A percentile compares a stretch with the other conserved stretches of the same genome.
These are phyloP conservation scores for Tricholauxania praeusta DNA, from an alignment of 2,888 invertebrate species.

Conservation along the genomic window DNA sequence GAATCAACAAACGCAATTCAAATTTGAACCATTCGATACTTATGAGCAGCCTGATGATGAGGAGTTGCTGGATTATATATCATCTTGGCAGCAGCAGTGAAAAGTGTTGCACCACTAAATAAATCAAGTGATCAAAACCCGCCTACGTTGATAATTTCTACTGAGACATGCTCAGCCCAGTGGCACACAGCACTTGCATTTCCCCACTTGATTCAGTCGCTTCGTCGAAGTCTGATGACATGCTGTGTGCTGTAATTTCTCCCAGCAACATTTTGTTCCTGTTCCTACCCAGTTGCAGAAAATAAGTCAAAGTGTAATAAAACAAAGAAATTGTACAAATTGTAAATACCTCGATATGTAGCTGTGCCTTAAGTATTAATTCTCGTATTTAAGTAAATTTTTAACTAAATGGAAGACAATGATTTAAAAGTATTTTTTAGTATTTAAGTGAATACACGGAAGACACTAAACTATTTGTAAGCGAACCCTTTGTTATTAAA, in stretches of 20 bases:
- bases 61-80: constrained; percentile 79
- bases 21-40: constrained; percentile 76
- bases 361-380: constrained; percentile 59
- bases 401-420: constrained; percentile 63
- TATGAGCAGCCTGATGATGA: constrained; percentile 92
- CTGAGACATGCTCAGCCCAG: constrained; percentile 41
- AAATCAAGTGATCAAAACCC: constrained; percentile 35
- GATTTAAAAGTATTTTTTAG: constrained; percentile 58
- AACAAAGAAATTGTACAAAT: constrained; percentile 46
- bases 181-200: constrained; percentile 34
- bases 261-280: constrained; percentile 43
- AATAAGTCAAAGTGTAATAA: constrained; percentile 46
- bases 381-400: constrained; percentile 41
- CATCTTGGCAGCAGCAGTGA: constrained; percentile 66
- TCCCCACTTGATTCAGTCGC: constrained; percentile 23
- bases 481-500: constrained; percentile 43
- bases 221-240: constrained; percentile 24
- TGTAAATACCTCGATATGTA: constrained; percentile 51
- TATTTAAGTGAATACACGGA: constrained; percentile 58
- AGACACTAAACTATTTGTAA: constrained; percentile 64
- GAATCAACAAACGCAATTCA: constrained; percentile 54
- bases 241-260: constrained; percentile 31
- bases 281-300: constrained; percentile 24
- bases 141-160: constrained; percentile 34
- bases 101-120: constrained; percentile 53